Percentiles rank a stretch among this genome's conserved stretches.
Conservation (phyloP, 2,797 vertebrate genomes). For the Anolis apletophallus region DNA sequence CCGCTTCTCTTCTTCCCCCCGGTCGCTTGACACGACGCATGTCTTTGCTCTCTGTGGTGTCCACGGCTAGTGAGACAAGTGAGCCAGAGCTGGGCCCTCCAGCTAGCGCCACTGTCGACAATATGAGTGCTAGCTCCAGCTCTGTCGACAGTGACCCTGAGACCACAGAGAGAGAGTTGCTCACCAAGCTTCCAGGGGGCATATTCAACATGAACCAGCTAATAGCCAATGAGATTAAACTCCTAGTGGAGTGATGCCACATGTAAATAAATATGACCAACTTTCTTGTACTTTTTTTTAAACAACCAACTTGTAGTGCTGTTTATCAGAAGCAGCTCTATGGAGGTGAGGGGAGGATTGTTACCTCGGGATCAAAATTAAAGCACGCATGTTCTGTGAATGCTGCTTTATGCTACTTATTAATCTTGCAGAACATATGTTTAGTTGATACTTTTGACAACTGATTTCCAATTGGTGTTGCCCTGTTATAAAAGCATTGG, state of each 20-base stretch:
- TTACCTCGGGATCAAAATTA: slow-evolving; percentile 43
- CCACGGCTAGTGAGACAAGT: slow-evolving; percentile 86
- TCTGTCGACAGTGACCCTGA: slow-evolving; percentile 88
- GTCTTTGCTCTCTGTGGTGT: slow-evolving; percentile 86
- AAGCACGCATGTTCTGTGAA: slow-evolving; percentile 48
- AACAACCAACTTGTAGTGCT: slow-evolving; percentile 82
- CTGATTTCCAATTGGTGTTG: slow-evolving; percentile 43
- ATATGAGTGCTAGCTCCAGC: slow-evolving; percentile 86
- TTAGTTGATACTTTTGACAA: slow-evolving; percentile 42
- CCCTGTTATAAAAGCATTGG: slow-evolving; percentile 25
- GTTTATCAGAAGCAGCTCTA: slow-evolving; percentile 77
- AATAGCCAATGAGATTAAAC: slow-evolving; percentile 85
- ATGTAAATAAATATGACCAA: slow-evolving; percentile 74
- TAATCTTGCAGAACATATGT: slow-evolving; percentile 34
- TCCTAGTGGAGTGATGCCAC: slow-evolving; percentile 82
- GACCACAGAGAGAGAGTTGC: slow-evolving; percentile 85
- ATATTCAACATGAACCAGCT: slow-evolving; percentile 88
- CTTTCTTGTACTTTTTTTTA: slow-evolving; percentile 73
- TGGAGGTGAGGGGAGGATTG: slow-evolving; percentile 53
- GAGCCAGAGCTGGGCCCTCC: slow-evolving; percentile 85
- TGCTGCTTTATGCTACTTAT: slow-evolving; percentile 53
- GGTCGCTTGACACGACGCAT: slow-evolving; percentile 85
- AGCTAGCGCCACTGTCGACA: slow-evolving; percentile 83
- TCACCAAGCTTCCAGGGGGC: slow-evolving; percentile 84
- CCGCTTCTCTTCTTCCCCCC: slow-evolving; percentile 83